Evolutionary conservation across 2,888 invertebrate species (phyloP).

Genomic region (Strigamia maritima): DNA sequence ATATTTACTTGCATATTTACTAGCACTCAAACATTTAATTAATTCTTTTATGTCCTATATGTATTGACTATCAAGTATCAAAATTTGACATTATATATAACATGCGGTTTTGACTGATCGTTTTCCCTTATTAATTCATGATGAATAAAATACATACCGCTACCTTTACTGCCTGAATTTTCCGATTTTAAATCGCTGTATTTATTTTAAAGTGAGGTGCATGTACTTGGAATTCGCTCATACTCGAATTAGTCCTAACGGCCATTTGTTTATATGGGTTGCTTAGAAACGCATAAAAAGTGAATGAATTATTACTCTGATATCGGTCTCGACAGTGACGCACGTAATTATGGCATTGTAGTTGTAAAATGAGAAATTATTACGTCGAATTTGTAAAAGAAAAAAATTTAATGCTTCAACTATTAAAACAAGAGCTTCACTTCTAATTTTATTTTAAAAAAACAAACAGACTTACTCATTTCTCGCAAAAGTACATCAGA

Average conservation of each 20-base stretch:
- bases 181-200: background rate
- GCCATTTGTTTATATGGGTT: background rate
- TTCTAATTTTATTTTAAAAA: no score
- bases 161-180: background rate
- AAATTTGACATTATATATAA: background rate
- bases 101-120: background rate
- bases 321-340: no score
- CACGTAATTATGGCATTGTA: no score
- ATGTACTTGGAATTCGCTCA: background rate
- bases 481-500: no score
- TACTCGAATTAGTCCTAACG: background rate
- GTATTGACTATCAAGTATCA: background rate
- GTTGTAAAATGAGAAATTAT: no score
- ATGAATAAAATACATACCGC: background rate
- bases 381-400: no score
- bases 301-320: no score
- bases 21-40: background rate
- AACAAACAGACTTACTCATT: no score
- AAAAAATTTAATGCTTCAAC: no score
- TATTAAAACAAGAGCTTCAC: no score
- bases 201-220: background rate
- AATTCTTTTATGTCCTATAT: no score
- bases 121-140: background rate
- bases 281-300: background rate
- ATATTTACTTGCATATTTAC: no score